These are phyloP conservation scores for Buceros bicornis DNA, from an alignment of 2,797 vertebrate genomes.

Conservation along the genomic window DNA sequence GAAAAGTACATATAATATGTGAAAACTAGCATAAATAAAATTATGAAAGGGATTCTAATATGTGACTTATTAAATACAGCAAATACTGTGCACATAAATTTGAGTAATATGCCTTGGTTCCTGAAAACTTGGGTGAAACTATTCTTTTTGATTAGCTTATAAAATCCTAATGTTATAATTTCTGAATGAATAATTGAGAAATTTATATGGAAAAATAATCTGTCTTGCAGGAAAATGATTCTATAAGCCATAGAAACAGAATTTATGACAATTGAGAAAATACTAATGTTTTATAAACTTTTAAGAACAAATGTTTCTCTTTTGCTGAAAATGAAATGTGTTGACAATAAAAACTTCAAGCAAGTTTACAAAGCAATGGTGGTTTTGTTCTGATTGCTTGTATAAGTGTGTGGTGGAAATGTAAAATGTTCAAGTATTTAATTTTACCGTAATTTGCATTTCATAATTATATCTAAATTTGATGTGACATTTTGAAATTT, in stretches of 20 bases:
- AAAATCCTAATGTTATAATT: background rate
- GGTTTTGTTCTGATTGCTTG: background rate
- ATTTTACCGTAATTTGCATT: background rate
- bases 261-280: background rate
- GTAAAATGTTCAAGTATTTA: background rate
- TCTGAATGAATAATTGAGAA: background rate
- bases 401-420: background rate
- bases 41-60: background rate
- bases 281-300: background rate
- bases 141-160: background rate
- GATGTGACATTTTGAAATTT: background rate
- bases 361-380: background rate
- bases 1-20: background rate
- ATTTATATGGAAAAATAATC: background rate
- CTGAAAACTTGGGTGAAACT: background rate
- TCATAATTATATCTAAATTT: background rate
- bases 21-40: background rate
- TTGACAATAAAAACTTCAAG: background rate
- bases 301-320: background rate
- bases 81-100: background rate
- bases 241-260: background rate
- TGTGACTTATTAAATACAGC: background rate
- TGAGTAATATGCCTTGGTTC: background rate
- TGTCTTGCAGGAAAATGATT: background rate
- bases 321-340: background rate